Base-by-base conservation (phyloP, 2,888 invertebrate species). In the Celastrina argiolus region DNA sequence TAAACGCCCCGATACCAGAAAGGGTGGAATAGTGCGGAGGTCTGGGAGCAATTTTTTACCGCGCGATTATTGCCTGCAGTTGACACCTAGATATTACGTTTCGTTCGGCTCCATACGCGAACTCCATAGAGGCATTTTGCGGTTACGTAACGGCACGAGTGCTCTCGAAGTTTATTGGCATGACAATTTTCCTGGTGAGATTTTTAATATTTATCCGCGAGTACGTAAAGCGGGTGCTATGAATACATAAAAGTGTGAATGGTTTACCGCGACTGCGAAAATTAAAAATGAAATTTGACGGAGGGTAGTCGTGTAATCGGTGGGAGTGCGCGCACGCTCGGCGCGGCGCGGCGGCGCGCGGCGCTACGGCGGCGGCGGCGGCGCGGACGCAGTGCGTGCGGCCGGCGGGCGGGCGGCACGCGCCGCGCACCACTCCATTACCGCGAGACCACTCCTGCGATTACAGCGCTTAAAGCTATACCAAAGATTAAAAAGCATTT, bases 81-180 rank as follows among this genome's bases (percentile, higher is more conserved):
- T 90, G 91, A 90, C 91, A 89, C 85, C 89, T 88, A 86, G 88
- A 88, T 90, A 90, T 91, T 89, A 87, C 88, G 86, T 87, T 87
- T 84, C 83, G 80, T 80, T 81, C 80, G 73, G 71, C 74, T 71
- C 73, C 69, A 67, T 70, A 66, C 70, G 71, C 70, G 70, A 63
- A 67, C 72, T 69, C 67, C 74, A 71, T 73, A 70, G 66, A 72
- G 74, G 74, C 85, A 84, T 85, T 86, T 84, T 82, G 87, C 78
- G 82, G 82, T 78, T 80, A 79, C 69, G 68, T 68, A 67, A 63
- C 66, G 69, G 77, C 73, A 73, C 74, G 76, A 82, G 83, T 82
- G 84, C 80, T 79, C 83, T 83, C 80, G 77, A 83, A 80, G 79
- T 84, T 87, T 86, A 87, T 87, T 85, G 83, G 80, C 78, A 77